Percentiles rank a stretch among this genome's conserved stretches.
phyloP scores from a whole-genome alignment of 2,888 invertebrate genomes.

The Dendrolimus pini region DNA sequence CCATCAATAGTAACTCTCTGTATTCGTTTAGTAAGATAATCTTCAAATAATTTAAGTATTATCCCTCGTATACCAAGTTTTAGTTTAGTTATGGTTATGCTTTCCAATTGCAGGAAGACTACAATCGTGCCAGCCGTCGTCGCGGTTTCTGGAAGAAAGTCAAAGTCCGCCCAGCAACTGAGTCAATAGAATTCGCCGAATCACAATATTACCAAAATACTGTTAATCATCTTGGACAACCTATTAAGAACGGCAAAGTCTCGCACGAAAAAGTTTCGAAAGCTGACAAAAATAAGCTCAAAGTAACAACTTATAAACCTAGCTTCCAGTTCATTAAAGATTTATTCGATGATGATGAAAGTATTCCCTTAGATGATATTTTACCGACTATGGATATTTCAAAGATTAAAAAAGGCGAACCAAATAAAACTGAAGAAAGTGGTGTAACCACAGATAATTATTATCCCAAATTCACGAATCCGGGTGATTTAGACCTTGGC shows the following conservation, averaged over 20 bases:
- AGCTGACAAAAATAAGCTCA: constrained; percentile 32
- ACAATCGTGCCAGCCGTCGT: constrained; percentile 54
- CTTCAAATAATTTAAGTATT: too few species aligned
- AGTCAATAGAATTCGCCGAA: constrained; percentile 86
- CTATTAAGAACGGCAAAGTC: constrained; percentile 30
- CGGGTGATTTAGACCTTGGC: constrained; percentile 63
- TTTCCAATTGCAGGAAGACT: constrained; percentile 38
- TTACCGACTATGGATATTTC: constrained; percentile 42
- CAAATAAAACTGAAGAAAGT: constrained; percentile 22
- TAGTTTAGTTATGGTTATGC: too few species aligned
- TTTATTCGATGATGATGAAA: constrained; percentile 39
- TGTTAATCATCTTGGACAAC: constrained; percentile 64
- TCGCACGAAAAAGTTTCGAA: constrained; percentile 36
- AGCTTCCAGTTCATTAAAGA: constrained; percentile 43
- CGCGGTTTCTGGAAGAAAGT: constrained; percentile 87
- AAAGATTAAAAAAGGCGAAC: constrained; percentile 29
- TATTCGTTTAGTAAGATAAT: too few species aligned
- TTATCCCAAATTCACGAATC: constrained; percentile 17
- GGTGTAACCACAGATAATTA: constrained; percentile 31
- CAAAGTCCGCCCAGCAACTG: constrained; percentile 76
- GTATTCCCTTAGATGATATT: constrained; percentile 28
- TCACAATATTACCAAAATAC: constrained; percentile 82
- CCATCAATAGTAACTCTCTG: too few species aligned
- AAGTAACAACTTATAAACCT: constrained; percentile 61
- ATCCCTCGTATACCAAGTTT: too few species aligned